These are phyloP conservation scores for Donacobius atricapilla DNA, from an alignment of 2,113 vertebrate species.

Conservation along the genomic window DNA sequence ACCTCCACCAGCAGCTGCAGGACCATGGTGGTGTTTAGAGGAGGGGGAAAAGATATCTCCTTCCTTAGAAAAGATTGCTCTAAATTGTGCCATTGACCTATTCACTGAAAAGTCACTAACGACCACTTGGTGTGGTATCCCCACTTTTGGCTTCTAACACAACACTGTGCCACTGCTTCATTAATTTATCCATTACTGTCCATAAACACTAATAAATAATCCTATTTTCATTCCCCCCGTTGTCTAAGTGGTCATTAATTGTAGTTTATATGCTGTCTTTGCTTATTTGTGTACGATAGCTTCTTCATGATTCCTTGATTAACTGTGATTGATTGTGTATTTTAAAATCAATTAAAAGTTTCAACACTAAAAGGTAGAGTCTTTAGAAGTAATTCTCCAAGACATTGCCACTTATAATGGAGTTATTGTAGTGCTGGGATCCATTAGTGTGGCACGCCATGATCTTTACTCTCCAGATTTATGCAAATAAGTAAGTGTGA, in stretches of 20 bases:
- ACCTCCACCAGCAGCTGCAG: not conserved
- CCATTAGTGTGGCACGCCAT: not conserved
- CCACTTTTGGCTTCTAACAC: not conserved
- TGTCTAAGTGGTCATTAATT: slow-evolving; percentile 62
- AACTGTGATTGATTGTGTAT: slow-evolving; percentile 51
- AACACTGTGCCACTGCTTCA: not conserved
- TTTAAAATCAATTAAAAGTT: slow-evolving; percentile 69
- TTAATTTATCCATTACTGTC: slow-evolving; percentile 34
- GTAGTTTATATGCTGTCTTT: slow-evolving; percentile 61
- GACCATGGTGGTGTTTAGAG: not conserved
- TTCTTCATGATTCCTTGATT: slow-evolving; percentile 60
- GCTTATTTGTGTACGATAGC: slow-evolving; percentile 33
- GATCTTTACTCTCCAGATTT: slow-evolving; percentile 7
- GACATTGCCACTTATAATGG: slow-evolving; percentile 17
- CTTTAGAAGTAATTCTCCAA: slow-evolving; percentile 33
- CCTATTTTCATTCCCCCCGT: slow-evolving; percentile 25
- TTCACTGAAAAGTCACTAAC: not conserved
- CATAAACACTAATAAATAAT: slow-evolving; percentile 55
- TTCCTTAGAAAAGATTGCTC: not conserved
- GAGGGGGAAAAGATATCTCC: not conserved
- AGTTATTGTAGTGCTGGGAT: not conserved
- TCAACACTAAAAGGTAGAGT: slow-evolving; percentile 34
- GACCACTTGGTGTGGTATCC: not conserved
- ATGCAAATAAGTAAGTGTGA: accelerated
- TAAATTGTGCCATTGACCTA: not conserved